phyloP scores from a whole-genome alignment of 2,888 invertebrate genomes.

The Pandemis corylana region DNA sequence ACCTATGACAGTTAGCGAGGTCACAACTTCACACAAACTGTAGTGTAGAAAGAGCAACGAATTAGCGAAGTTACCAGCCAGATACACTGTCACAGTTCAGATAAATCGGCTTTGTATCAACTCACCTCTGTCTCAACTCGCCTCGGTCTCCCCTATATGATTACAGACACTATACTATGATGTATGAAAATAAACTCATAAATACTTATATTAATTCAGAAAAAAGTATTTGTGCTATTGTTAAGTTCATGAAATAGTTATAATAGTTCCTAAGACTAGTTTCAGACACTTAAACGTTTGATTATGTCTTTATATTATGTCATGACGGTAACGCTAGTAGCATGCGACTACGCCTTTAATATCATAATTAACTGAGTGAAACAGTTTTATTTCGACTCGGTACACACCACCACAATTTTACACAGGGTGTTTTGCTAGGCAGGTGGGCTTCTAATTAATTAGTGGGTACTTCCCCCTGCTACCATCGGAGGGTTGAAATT shows the following conservation, averaged over 20 bases:
- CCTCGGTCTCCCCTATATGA: no score
- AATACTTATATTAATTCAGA: no score
- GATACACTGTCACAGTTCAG: no score
- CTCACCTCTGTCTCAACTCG: no score
- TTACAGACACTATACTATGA: no score
- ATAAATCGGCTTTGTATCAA: no score
- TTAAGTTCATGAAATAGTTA: neutral
- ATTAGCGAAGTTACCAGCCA: no score
- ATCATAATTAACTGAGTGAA: slow-evolving; percentile 52
- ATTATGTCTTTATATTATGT: slow-evolving; percentile 49
- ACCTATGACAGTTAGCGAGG: no score
- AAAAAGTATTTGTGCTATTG: neutral
- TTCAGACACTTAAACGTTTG: neutral
- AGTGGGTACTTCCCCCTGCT: slow-evolving; percentile 60
- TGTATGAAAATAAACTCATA: no score
- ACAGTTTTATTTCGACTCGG: slow-evolving; percentile 56
- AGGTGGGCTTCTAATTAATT: slow-evolving; percentile 80
- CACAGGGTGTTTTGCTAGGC: slow-evolving; percentile 62
- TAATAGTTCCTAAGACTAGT: neutral
- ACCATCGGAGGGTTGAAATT: slow-evolving; percentile 68
- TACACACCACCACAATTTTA: slow-evolving; percentile 54
- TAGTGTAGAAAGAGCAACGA: no score
- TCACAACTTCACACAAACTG: no score
- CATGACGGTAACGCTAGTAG: slow-evolving; percentile 36
- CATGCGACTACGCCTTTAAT: slow-evolving; percentile 22